Base-by-base conservation (phyloP, 2,888 invertebrate species). In the Neuroscelio doddi region DNA sequence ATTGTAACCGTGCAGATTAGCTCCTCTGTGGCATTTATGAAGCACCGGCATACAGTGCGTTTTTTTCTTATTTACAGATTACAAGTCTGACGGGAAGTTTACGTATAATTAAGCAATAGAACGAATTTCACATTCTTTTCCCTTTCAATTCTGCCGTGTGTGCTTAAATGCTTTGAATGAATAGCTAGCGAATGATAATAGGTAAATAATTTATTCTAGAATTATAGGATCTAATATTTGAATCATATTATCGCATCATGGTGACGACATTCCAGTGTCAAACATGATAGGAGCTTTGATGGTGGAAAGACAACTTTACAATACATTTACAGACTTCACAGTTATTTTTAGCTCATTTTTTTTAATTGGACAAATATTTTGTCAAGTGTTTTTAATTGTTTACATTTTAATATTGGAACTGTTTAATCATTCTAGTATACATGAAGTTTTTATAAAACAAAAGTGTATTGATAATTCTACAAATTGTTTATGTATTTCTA, bases 1-100 rank as follows among this genome's bases (percentile, higher is more conserved):
- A 94, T 21, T 21, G 21, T 21, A 21, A 21, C 21, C 21, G 5
- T 21, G 5, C 2, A 5, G 21, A 21, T 21, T n/a, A n/a, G 4
- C 16, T 27, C 44, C 14, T 44, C 30, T 10, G n/a, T 16, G 44
- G 34, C 49, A 49, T 49, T 49, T 49, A 36, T 15, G 16, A 38
- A 26, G 27, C 34, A 39, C 21, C 52, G 12, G 42, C 42, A 34
- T 26, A 29, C 29, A 29, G 21, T 32, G 42, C 42, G 34, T 34
- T 52, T 32, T n/a, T n/a, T 38, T 27, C 17, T 38, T 5, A 24
- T 34, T 10, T 5, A 30, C 30, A 9, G 32, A 32, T 12, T 7
- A 32, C 9, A 47, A 47, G 47, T 38, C 47, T 47, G 47, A 47
- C 15, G 1, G 21, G 2, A 39, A 39, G 17, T 50, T 9, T 38